Conservation (phyloP, 2,888 invertebrate species). For the Nesidiocoris tenuis region DNA sequence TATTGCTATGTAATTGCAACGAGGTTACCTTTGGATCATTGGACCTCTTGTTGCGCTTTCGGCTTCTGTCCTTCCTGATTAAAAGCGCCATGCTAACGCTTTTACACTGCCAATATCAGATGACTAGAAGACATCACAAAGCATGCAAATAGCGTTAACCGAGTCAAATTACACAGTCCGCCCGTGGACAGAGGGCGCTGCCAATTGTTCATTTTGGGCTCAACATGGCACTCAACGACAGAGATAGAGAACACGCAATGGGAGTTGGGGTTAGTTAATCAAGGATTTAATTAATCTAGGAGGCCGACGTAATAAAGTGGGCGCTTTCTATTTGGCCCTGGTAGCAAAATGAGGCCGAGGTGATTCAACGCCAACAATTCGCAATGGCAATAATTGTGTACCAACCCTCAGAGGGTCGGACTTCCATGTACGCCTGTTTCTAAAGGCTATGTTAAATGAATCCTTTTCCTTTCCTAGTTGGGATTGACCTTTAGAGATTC, state of each 20-base stretch:
- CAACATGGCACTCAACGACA: background rate
- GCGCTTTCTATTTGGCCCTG: background rate
- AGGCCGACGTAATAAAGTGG: conserved; percentile 27
- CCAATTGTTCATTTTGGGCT: background rate
- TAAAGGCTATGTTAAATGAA: background rate
- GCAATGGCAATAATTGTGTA: background rate
- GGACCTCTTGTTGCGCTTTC: background rate
- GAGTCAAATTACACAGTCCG: background rate
- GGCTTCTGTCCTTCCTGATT: background rate
- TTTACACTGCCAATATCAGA: background rate
- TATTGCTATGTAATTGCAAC: background rate
- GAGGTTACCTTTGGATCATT: background rate
- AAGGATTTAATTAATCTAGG: conserved; percentile 39
- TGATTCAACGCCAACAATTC: background rate
- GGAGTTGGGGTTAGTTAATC: conserved; percentile 12
- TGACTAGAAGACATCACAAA: background rate
- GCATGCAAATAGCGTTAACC: background rate
- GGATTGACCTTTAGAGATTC: too few relatives aligned
- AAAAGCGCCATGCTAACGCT: background rate
- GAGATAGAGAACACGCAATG: background rate
- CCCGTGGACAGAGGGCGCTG: background rate
- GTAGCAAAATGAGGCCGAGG: background rate
- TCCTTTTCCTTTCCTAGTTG: background rate
- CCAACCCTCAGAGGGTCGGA: background rate
- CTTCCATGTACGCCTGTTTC: background rate